Evolutionary conservation across 2,797 vertebrate species (phyloP).

Genomic region (Sebastes iracundus): DNA sequence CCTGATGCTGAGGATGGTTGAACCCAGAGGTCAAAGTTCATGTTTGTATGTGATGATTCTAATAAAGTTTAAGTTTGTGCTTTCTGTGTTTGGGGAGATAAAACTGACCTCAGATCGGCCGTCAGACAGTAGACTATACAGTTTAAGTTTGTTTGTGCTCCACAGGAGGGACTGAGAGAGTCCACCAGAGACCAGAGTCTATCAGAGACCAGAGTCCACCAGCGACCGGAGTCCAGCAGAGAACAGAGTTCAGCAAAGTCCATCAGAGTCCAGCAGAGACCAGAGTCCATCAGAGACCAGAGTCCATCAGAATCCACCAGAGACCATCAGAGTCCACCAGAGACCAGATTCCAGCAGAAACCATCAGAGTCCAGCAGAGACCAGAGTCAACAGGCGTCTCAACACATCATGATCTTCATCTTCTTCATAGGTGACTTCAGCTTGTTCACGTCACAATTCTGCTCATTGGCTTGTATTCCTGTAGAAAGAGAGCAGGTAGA

Average conservation of each 20-base stretch:
- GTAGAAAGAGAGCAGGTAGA: background rate
- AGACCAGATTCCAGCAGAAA: too few species aligned
- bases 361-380: background rate
- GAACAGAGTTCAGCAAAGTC: too few species aligned
- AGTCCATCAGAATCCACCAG: too few species aligned
- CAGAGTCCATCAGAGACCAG: background rate
- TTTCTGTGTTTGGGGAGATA: background rate
- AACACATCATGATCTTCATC: conserved; percentile 44
- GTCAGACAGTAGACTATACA: background rate
- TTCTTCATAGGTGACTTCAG: conserved; percentile 40
- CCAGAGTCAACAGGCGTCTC: background rate
- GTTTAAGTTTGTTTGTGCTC: background rate
- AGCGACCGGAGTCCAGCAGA: too few species aligned
- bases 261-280: too few species aligned
- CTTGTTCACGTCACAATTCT: background rate
- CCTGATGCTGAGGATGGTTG: too few species aligned
- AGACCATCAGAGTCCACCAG: background rate
- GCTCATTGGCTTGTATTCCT: background rate
- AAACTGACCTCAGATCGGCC: background rate
- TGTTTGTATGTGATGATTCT: background rate
- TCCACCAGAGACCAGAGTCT: background rate
- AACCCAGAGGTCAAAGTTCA: too few species aligned
- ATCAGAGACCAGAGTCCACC: too few species aligned
- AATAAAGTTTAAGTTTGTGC: background rate
- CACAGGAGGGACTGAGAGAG: background rate